phyloP scores from a whole-genome alignment of 2,797 vertebrate species.

The Sebastes steindachneri region DNA sequence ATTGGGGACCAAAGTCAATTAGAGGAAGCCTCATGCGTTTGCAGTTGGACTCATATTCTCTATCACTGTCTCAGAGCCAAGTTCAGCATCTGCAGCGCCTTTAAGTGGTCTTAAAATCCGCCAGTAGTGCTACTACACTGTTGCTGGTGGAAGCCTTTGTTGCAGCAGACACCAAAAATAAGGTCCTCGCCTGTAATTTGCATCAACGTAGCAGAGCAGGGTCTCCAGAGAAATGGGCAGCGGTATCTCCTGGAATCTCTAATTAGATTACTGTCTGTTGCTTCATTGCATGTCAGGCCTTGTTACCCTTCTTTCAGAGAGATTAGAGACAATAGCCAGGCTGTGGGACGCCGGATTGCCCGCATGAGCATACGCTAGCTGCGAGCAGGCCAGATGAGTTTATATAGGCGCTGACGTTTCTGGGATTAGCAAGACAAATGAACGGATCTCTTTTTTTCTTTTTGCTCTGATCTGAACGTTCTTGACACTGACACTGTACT shows the following conservation, averaged over 20 bases:
- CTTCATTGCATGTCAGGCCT: constrained; percentile 85
- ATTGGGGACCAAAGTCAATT: constrained; percentile 81
- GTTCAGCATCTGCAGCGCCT: constrained; percentile 26
- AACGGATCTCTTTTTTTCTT: constrained; percentile 48
- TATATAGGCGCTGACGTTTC: constrained; percentile 52
- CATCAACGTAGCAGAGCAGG: constrained; percentile 74
- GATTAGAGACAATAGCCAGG: constrained; percentile 83
- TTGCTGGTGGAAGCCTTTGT: constrained; percentile 63
- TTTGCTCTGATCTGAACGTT: constrained; percentile 39
- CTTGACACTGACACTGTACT: constrained; percentile 30
- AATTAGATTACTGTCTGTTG: constrained; percentile 87
- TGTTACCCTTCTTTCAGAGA: constrained; percentile 82
- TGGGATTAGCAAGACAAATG: constrained; percentile 59
- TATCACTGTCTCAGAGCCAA: constrained; percentile 46
- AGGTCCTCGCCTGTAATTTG: constrained; percentile 81
- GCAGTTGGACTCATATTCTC: constrained; percentile 53
- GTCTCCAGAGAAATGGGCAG: constrained; percentile 78
- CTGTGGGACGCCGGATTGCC: constrained; percentile 57
- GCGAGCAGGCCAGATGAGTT: constrained; percentile 60
- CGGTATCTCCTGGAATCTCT: constrained; percentile 85
- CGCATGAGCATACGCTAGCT: constrained; percentile 48
- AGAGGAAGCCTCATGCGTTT: constrained; percentile 72
- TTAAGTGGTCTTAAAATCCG: constrained; percentile 66
- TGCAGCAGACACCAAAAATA: constrained; percentile 78
- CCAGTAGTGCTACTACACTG: constrained; percentile 13